Percentiles rank a stretch among this genome's conserved stretches.
Evolutionary conservation across 2,113 vertebrate genomes (phyloP).

Genomic region (Boleophthalmus pectinirostris): DNA sequence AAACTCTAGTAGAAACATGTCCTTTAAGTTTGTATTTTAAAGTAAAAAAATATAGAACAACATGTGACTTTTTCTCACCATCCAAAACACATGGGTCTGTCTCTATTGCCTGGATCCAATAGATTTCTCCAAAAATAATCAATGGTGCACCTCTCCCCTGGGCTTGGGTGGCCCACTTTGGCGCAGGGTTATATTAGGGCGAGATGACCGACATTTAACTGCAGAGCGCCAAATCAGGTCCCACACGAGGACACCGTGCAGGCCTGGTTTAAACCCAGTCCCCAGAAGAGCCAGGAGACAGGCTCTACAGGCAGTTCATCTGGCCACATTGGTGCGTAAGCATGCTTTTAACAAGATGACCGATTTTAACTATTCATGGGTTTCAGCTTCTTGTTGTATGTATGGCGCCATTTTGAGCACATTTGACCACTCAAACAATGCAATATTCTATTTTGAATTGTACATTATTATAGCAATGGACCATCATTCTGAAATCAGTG

Average conservation of each 20-base stretch:
- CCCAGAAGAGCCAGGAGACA: constrained; percentile 20
- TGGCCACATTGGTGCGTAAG: constrained; percentile 9
- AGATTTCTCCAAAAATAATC: constrained; percentile 61
- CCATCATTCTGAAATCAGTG: no score
- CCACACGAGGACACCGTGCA: constrained; percentile 17
- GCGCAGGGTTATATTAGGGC: constrained; percentile 66
- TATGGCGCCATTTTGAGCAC: no score
- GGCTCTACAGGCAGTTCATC: no score
- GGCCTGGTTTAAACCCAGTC: constrained; percentile 40
- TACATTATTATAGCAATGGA: no score
- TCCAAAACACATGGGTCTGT: constrained; percentile 37
- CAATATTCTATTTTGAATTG: no score
- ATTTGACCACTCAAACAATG: no score
- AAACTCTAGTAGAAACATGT: neutral
- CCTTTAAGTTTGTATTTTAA: constrained; percentile 4
- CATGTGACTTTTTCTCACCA: constrained; percentile 30
- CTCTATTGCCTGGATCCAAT: constrained; percentile 54
- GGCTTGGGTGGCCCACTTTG: constrained; percentile 61
- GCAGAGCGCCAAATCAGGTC: constrained; percentile 40
- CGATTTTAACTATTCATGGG: neutral
- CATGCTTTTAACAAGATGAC: neutral
- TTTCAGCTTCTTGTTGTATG: no score
- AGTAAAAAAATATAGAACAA: constrained; percentile 15
- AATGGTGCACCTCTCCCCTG: constrained; percentile 62
- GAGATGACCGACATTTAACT: constrained; percentile 57